A percentile compares a stretch with the other conserved stretches of the same genome.
Conservation (phyloP, 2,888 invertebrate genomes). For the Kryphioiulus occultus region DNA sequence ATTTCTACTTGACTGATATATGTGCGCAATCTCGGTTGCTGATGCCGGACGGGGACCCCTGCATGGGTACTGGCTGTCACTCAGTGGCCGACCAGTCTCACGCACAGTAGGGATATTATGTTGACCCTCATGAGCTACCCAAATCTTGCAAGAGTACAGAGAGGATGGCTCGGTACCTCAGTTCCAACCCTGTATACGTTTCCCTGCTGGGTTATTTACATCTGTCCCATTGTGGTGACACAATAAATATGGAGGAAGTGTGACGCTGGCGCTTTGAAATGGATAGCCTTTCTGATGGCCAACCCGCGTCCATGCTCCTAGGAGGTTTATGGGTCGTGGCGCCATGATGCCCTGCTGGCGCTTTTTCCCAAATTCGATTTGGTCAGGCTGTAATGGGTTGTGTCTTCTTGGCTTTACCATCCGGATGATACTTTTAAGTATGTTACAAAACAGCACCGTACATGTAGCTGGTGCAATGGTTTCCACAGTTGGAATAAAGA, state of each 20-base stretch:
- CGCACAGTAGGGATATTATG: constrained; percentile 24
- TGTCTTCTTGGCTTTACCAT: too few species aligned
- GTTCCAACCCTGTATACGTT: background rate
- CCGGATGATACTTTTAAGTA: too few species aligned
- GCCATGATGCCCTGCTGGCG: background rate
- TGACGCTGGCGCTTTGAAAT: background rate
- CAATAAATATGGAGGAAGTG: constrained; percentile 15
- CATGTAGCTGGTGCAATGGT: too few species aligned
- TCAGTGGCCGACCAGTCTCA: background rate
- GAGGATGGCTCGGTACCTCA: background rate
- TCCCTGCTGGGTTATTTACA: constrained; percentile 16
- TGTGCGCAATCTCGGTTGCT: constrained; percentile 35
- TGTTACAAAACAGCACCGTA: too few species aligned
- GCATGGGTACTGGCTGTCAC: background rate
- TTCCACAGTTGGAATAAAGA: too few species aligned
- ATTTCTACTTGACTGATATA: constrained; percentile 6
- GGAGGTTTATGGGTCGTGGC: background rate
- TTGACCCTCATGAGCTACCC: background rate
- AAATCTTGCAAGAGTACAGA: background rate
- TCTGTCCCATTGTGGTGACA: background rate
- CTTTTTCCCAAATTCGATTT: background rate
- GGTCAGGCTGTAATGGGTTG: too few species aligned
- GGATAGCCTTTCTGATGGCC: background rate
- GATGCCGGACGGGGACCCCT: constrained; percentile 12
- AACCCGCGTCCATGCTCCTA: too few species aligned